Evolutionary conservation across 2,888 invertebrate species (phyloP).

Genomic region (Mycogona germanica): DNA sequence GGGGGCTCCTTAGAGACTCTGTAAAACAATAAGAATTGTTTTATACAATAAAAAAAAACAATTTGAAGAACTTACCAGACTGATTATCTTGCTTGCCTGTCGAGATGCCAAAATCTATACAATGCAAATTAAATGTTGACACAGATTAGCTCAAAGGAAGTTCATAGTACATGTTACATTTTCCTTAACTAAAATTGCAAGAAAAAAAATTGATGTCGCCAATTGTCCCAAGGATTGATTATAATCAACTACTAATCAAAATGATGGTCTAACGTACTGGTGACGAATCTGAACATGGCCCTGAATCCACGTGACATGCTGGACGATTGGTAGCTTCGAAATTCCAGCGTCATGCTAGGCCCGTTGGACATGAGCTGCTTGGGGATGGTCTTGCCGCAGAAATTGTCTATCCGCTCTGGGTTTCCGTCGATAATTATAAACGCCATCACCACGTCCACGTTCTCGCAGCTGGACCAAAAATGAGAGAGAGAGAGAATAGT

Average conservation of each 20-base stretch:
- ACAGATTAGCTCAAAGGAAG: too few species aligned
- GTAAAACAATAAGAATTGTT: neutral
- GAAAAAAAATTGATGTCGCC: too few species aligned
- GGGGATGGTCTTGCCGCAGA: slow-evolving; percentile 70
- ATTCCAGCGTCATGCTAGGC: slow-evolving; percentile 71
- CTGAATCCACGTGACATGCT: slow-evolving; percentile 72
- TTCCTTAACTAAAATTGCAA: too few species aligned
- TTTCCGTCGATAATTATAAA: slow-evolving; percentile 69
- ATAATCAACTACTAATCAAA: too few species aligned
- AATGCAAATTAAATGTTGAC: too few species aligned
- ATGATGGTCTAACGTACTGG: slow-evolving; percentile 54
- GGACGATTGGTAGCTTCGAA: slow-evolving; percentile 63
- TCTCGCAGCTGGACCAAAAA: slow-evolving; percentile 48
- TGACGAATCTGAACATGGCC: slow-evolving; percentile 75
- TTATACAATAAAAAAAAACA: neutral
- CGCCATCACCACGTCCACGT: slow-evolving; percentile 64
- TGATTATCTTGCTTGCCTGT: slow-evolving; percentile 52
- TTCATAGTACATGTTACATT: too few species aligned
- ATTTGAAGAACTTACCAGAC: slow-evolving; percentile 28
- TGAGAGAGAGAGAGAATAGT: neutral
- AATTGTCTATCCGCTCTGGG: slow-evolving; percentile 72
- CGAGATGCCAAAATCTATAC: slow-evolving; percentile 84
- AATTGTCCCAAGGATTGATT: slow-evolving; percentile 1
- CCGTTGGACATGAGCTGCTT: slow-evolving; percentile 89
- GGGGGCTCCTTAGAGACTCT: neutral